Conservation (phyloP, 2,888 invertebrate species). For the Gandaritis pyraliata region DNA sequence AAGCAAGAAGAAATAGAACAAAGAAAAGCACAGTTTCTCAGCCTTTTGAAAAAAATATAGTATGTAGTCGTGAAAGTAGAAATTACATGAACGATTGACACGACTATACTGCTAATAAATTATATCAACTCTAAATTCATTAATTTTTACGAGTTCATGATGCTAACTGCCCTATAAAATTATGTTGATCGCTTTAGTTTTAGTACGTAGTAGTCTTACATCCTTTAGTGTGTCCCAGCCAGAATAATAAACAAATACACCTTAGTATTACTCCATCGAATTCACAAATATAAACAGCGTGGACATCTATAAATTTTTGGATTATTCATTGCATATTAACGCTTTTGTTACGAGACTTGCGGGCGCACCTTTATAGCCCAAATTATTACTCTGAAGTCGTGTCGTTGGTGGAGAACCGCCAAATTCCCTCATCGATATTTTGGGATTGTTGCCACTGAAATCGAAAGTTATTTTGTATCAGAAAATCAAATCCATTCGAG, state of each 20-base stretch:
- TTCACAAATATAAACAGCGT: not conserved
- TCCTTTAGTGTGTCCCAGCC: slow-evolving; percentile 1
- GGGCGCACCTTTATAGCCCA: slow-evolving; percentile 13
- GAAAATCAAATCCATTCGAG: slow-evolving; percentile 30
- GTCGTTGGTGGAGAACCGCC: slow-evolving; percentile 54
- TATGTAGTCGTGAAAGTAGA: not conserved
- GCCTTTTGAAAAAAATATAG: too few relatives aligned
- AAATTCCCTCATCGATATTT: slow-evolving; percentile 53
- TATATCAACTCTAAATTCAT: slow-evolving; percentile 8
- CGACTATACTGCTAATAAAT: slow-evolving; percentile 9
- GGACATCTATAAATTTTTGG: not conserved
- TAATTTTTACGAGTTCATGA: slow-evolving; percentile 21
- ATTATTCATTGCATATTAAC: not conserved
- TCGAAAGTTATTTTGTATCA: slow-evolving; percentile 45
- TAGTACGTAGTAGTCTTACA: slow-evolving; percentile 3
- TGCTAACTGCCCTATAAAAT: slow-evolving; percentile 32
- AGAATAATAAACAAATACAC: slow-evolving; percentile 3
- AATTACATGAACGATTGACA: not conserved
- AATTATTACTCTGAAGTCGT: slow-evolving; percentile 33
- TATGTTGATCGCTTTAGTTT: slow-evolving; percentile 21
- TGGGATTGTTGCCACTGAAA: slow-evolving; percentile 51
- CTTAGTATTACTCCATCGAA: not conserved
- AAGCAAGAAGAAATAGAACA: too few relatives aligned
- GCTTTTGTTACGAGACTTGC: slow-evolving; percentile 5
- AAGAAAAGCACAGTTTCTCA: too few relatives aligned